Conservation (phyloP, 1,140 invertebrate genomes). For the Aporrectodea caliginosa region DNA sequence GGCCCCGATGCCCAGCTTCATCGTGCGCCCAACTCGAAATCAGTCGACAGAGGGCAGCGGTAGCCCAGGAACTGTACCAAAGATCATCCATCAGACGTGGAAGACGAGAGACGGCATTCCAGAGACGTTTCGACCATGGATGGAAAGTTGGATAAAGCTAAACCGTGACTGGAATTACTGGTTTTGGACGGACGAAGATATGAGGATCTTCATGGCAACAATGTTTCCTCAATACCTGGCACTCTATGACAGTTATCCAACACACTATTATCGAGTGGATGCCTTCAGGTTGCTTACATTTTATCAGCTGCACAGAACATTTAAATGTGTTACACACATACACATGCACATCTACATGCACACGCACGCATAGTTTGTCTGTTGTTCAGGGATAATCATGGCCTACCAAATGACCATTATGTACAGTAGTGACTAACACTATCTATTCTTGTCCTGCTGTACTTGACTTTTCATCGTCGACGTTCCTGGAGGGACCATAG, state of each 20-base stretch:
- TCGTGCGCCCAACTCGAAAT: neutral
- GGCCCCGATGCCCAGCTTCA: neutral
- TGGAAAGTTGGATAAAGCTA: conserved; percentile 20
- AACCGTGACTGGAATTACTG: conserved; percentile 32
- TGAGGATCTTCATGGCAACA: conserved; percentile 12
- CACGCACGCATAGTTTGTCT: too few species aligned
- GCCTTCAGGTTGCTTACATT: conserved; percentile 29
- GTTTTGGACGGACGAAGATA: conserved; percentile 33
- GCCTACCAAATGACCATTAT: too few species aligned
- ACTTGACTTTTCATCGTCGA: too few species aligned
- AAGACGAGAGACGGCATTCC: conserved; percentile 13
- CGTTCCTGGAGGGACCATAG: too few species aligned
- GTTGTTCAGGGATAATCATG: too few species aligned
- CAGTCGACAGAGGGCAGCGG: neutral
- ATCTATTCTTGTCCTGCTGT: too few species aligned
- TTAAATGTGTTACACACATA: too few species aligned
- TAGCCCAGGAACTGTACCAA: conserved; percentile 5
- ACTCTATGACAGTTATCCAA: conserved; percentile 23
- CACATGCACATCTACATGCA: too few species aligned
- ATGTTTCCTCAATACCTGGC: conserved; percentile 25
- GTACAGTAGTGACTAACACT: too few species aligned
- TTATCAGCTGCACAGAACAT: too few species aligned
- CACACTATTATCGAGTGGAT: conserved; percentile 18
- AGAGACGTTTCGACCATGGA: neutral
- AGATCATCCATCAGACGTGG: conserved; percentile 34